Percentiles rank a stretch among this genome's conserved stretches.
phyloP scores from a whole-genome alignment of 2,113 vertebrate species.

The Rutilus rutilus region DNA sequence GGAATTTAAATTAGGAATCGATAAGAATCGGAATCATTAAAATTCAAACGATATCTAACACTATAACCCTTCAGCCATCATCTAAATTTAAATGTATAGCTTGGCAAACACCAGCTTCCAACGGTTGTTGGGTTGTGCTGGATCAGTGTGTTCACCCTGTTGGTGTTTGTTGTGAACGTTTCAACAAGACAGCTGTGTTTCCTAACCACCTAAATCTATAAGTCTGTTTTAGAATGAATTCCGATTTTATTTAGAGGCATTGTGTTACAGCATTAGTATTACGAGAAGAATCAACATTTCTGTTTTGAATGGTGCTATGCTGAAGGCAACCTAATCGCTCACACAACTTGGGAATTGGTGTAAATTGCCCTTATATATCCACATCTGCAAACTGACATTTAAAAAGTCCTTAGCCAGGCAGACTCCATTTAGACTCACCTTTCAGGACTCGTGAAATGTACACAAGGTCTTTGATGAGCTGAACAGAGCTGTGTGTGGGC shows the following conservation, averaged over 20 bases:
- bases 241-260: background rate
- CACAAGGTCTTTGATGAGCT: slow-evolving; percentile 38
- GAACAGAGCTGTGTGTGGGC: slow-evolving; percentile 24
- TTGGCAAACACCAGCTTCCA: background rate
- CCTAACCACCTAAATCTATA: background rate
- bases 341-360: background rate
- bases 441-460: slow-evolving; percentile 36
- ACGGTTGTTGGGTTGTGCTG: background rate
- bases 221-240: background rate
- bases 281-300: background rate
- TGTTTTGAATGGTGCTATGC: background rate
- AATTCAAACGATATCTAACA: too few species aligned
- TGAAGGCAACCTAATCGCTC: background rate
- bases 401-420: slow-evolving; percentile 30
- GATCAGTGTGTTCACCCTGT: background rate
- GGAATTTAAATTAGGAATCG: too few species aligned
- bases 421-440: slow-evolving; percentile 30
- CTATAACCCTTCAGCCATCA: background rate
- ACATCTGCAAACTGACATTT: slow-evolving; percentile 40
- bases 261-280: background rate
- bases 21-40: too few species aligned
- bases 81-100: background rate
- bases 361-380: slow-evolving; percentile 26
- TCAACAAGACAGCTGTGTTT: background rate
- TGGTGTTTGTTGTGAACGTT: background rate